Conservation (phyloP, 64 coral and sea anemone genomes). For the Montipora cactus region DNA sequence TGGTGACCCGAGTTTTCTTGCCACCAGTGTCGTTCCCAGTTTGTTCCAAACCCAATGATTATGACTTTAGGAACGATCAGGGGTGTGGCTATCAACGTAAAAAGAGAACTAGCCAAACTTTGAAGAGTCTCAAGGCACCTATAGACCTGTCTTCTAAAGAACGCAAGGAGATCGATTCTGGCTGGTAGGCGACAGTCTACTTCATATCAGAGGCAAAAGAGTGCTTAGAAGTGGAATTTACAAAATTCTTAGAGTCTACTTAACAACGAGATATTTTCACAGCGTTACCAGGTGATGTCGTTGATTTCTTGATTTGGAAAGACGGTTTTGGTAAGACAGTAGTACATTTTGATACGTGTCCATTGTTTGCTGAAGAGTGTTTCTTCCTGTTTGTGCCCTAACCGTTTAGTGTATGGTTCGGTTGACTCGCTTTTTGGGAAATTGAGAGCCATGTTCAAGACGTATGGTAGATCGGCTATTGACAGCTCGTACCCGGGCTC, state of each 20-base stretch:
- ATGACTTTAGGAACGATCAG: background rate
- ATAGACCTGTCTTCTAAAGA: background rate
- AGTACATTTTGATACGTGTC: background rate
- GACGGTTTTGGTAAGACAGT: background rate
- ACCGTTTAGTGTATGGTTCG: background rate
- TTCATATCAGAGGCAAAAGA: slow-evolving; percentile 18
- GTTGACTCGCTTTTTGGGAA: slow-evolving; percentile 21
- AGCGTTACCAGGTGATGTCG: background rate
- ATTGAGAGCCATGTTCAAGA: slow-evolving; percentile 17
- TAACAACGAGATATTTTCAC: background rate
- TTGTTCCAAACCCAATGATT: background rate
- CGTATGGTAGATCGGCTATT: background rate
- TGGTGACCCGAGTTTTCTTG: background rate
- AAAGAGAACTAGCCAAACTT: background rate
- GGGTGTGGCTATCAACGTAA: background rate
- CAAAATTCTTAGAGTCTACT: background rate
- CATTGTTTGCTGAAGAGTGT: background rate
- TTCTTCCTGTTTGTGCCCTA: background rate
- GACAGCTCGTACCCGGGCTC: too few species aligned
- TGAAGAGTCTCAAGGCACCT: background rate
- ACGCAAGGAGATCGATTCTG: background rate
- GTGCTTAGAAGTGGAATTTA: background rate
- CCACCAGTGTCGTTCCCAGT: background rate
- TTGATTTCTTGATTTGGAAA: slow-evolving; percentile 27
- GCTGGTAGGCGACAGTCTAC: background rate